These are phyloP conservation scores for Leptestheria dahalacensis DNA, from an alignment of 1,140 invertebrate species.

Conservation along the genomic window DNA sequence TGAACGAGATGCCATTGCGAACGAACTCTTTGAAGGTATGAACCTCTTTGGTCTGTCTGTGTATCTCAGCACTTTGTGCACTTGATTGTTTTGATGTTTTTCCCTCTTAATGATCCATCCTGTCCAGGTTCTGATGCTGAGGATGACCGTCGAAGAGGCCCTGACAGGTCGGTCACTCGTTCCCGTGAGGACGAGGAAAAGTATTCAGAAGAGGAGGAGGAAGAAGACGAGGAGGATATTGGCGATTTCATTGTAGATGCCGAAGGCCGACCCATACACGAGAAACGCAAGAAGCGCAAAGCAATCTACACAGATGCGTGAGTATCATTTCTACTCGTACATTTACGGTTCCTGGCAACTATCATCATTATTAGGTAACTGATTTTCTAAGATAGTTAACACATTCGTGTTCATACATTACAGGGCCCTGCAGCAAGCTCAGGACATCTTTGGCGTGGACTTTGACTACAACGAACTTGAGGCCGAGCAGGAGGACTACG, in stretches of 20 bases:
- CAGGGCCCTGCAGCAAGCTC: conserved; percentile 87
- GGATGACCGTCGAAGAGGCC: neutral
- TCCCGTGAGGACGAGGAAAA: conserved; percentile 24
- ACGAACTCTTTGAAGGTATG: conserved; percentile 63
- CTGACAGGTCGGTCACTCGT: neutral
- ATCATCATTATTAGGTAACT: neutral
- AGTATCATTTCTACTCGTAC: too few relatives aligned
- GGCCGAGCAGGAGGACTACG: conserved; percentile 71
- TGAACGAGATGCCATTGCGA: conserved; percentile 72
- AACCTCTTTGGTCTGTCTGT: conserved; percentile 62
- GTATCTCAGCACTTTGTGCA: conserved; percentile 23
- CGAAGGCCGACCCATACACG: conserved; percentile 77
- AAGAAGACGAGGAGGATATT: conserved; percentile 63
- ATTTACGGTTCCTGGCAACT: too few relatives aligned
- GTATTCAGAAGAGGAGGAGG: conserved; percentile 40
- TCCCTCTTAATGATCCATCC: neutral
- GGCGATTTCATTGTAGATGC: conserved; percentile 98
- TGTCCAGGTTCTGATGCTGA: conserved; percentile 2
- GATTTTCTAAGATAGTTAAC: neutral
- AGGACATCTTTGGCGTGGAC: conserved; percentile 98
- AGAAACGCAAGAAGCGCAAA: conserved; percentile 70
- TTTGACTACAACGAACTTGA: conserved; percentile 95
- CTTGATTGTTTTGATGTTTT: conserved; percentile 2
- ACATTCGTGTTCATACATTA: neutral
- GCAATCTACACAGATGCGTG: conserved; percentile 81